phyloP scores from a whole-genome alignment of 2,797 vertebrate genomes.

The Galago senegalensis region DNA sequence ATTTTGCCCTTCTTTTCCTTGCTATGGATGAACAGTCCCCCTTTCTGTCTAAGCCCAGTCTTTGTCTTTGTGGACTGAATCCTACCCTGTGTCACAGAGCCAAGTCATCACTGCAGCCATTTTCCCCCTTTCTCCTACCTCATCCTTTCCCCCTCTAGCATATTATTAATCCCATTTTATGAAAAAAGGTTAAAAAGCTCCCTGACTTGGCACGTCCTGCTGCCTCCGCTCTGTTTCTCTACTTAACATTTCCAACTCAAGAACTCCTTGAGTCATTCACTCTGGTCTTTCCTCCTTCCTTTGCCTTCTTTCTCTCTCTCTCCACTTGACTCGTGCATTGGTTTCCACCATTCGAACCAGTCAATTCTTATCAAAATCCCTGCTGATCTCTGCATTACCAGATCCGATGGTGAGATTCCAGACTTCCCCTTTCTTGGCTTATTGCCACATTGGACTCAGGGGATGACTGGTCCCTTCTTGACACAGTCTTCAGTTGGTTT shows the following conservation, averaged over 20 bases:
- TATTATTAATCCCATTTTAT: neutral
- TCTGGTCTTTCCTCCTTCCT: neutral
- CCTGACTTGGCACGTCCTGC: neutral
- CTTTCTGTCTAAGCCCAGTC: neutral
- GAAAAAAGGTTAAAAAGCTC: neutral
- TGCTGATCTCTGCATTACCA: neutral
- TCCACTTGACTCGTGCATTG: neutral
- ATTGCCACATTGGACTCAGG: neutral
- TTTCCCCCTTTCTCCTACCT: neutral
- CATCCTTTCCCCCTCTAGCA: neutral
- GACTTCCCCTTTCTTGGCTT: neutral
- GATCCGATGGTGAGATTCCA: neutral
- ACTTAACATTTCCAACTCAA: neutral
- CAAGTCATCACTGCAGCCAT: neutral
- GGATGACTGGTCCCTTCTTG: neutral
- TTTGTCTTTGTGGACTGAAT: neutral
- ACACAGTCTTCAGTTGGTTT: neutral
- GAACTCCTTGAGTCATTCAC: neutral
- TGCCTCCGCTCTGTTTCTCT: neutral
- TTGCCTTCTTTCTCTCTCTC: neutral
- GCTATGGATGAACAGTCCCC: neutral
- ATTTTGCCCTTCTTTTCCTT: neutral
- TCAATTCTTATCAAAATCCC: neutral
- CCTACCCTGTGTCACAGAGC: neutral
- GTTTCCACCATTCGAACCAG: neutral